A percentile compares a stretch with the other conserved stretches of the same genome.
Conservation (phyloP, 2,113 vertebrate species). For the Rhombomys opimus region DNA sequence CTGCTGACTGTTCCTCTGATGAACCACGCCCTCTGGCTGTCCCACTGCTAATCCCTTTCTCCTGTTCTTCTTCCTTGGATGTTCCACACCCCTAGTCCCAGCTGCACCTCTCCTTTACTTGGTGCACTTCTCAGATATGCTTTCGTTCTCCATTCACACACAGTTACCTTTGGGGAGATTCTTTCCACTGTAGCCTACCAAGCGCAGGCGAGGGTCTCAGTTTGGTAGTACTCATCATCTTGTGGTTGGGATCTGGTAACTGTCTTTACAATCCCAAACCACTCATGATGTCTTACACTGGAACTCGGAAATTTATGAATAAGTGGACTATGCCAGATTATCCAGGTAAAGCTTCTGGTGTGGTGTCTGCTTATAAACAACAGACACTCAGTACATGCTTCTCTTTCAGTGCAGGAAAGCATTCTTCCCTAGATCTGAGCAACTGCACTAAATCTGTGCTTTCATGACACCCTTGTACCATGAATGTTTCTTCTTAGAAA, state of each 20-base stretch:
- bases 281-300: background rate
- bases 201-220: background rate
- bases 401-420: constrained; percentile 35
- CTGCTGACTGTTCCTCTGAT: background rate
- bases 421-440: constrained; percentile 32
- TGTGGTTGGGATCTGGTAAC: background rate
- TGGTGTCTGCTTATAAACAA: background rate
- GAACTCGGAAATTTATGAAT: constrained; percentile 32
- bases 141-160: background rate
- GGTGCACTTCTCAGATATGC: background rate
- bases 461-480: background rate
- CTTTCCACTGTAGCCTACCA: background rate
- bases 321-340: background rate
- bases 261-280: background rate
- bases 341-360: constrained; percentile 36
- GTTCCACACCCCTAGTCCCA: background rate
- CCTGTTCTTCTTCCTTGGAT: background rate
- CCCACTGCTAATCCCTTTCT: background rate
- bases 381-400: constrained; percentile 16
- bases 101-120: background rate
- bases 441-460: constrained; percentile 21
- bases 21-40: background rate
- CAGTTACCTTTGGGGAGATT: background rate
- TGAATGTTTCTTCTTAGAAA: background rate
- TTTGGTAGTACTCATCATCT: background rate